Evolutionary conservation across 1,140 invertebrate genomes (phyloP).

Genomic region (Drosophila sp.): DNA sequence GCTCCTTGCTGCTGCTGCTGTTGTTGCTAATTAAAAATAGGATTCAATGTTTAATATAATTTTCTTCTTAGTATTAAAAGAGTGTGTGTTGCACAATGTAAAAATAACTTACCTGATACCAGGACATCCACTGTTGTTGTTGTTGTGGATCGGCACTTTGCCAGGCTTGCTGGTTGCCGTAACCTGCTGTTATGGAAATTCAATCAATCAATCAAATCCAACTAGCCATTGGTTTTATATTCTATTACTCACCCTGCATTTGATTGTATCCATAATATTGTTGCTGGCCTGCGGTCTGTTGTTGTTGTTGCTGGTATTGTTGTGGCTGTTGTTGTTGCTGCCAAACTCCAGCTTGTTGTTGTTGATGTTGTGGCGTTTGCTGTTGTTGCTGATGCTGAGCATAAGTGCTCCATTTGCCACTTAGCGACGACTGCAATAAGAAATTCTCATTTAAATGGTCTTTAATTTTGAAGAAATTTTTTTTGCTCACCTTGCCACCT

Average conservation of each 20-base stretch:
- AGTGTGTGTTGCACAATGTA: no score
- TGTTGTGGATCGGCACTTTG: constrained; percentile 74
- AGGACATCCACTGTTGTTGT: constrained; percentile 81
- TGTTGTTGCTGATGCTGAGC: constrained; percentile 54
- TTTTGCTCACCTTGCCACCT: constrained; percentile 47
- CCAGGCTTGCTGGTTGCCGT: constrained; percentile 77
- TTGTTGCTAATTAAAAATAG: neutral
- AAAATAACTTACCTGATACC: constrained; percentile 72
- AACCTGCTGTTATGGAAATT: constrained; percentile 48
- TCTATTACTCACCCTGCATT: constrained; percentile 68
- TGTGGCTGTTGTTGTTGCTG: constrained; percentile 60
- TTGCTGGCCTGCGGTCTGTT: constrained; percentile 65
- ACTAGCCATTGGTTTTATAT: neutral
- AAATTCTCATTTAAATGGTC: neutral
- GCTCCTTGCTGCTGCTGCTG: constrained; percentile 62
- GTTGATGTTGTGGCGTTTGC: constrained; percentile 65
- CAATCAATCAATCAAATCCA: neutral
- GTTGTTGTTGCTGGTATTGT: constrained; percentile 59
- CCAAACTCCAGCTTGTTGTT: constrained; percentile 59
- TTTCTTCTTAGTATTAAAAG: no score
- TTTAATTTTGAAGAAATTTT: neutral
- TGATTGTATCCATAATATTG: constrained; percentile 78
- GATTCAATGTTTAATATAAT: neutral
- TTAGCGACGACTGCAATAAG: constrained; percentile 47
- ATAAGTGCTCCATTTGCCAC: constrained; percentile 79